Conservation (phyloP, 2,113 vertebrate species). For the Choloepus hoffmanni region DNA sequence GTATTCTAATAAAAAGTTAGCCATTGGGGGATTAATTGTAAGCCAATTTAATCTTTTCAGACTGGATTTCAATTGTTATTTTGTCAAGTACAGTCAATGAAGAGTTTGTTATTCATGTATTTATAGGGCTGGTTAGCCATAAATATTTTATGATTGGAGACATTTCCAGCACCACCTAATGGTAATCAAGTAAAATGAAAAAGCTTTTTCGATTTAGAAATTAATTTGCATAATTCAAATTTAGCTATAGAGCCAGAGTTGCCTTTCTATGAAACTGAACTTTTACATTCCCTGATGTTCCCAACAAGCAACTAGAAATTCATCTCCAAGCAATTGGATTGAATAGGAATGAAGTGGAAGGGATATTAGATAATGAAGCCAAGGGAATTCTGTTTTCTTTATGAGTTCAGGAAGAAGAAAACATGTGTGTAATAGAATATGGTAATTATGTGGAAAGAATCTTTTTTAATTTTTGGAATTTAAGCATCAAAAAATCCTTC, state of each 20-base stretch:
- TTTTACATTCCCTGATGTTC: background rate
- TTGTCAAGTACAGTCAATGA: conserved; percentile 49
- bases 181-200: conserved; percentile 65
- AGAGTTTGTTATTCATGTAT: conserved; percentile 72
- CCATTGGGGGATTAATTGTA: background rate
- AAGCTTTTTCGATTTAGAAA: conserved; percentile 37
- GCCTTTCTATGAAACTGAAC: background rate
- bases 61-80: conserved; percentile 18
- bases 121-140: conserved; percentile 39
- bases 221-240: conserved; percentile 65
- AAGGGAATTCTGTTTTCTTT: background rate
- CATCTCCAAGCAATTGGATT: background rate
- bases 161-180: conserved; percentile 74
- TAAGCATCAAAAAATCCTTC: background rate
- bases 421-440: background rate
- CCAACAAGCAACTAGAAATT: background rate
- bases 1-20: conserved; percentile 17
- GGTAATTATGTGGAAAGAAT: background rate
- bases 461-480: conserved; percentile 14
- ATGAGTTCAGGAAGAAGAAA: background rate
- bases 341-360: background rate
- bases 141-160: conserved; percentile 69
- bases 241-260: background rate
- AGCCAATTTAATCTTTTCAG: background rate
- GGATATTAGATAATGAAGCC: background rate